These are phyloP conservation scores for Lacanobia wlatinum DNA, from an alignment of 2,888 invertebrate species.

Conservation along the genomic window DNA sequence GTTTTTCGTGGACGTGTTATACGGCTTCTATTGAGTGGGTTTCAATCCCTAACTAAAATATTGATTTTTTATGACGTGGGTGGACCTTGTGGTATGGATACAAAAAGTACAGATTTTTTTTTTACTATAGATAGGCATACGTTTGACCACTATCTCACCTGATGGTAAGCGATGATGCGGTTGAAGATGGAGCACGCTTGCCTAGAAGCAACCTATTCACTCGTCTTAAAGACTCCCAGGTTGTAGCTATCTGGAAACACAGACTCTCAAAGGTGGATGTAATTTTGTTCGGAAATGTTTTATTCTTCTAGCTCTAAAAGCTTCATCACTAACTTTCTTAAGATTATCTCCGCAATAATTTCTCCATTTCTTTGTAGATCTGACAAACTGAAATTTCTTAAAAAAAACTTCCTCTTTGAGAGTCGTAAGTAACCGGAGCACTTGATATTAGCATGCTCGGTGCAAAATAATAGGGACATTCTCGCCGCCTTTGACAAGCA, in stretches of 20 bases:
- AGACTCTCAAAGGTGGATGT: not conserved
- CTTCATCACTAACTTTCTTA: no score
- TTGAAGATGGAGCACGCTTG: no score
- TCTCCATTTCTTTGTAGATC: not conserved
- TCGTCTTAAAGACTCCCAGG: no score
- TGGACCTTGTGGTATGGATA: not conserved
- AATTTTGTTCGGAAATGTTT: no score
- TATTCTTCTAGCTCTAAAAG: no score
- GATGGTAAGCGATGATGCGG: no score
- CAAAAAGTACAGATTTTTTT: not conserved
- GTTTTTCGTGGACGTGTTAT: constrained; percentile 16
- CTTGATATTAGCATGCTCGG: constrained; percentile 28
- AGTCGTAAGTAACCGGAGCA: constrained; percentile 27
- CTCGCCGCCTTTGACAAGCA: constrained; percentile 36
- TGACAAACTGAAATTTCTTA: not conserved
- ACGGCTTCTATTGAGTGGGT: constrained; percentile 32
- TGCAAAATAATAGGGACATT: constrained; percentile 45
- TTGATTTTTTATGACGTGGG: constrained; percentile 17
- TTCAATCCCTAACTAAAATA: constrained; percentile 12
- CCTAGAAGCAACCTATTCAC: no score
- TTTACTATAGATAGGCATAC: no score
- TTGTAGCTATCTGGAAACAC: no score
- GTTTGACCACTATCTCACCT: no score
- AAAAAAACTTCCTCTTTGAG: constrained; percentile 1
- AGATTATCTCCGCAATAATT: not conserved